Evolutionary conservation across 2,113 vertebrate genomes (phyloP).

Genomic region (Ameiurus melas): DNA sequence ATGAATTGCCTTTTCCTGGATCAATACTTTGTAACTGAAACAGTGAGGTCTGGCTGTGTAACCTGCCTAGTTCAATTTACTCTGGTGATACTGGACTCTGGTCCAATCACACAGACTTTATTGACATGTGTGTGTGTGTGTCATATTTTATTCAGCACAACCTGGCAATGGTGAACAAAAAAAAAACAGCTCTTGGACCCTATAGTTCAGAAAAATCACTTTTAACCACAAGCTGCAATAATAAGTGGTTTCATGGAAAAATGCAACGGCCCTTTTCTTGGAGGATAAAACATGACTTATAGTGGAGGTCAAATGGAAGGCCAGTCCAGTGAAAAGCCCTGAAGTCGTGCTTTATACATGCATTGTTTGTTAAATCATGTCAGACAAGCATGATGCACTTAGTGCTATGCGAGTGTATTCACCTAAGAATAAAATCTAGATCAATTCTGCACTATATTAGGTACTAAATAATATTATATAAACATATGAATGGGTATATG

Average conservation of each 20-base stretch:
- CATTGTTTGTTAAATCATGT: conserved; percentile 50
- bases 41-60: neutral
- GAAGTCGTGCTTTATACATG: conserved; percentile 55
- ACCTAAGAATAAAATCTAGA: neutral
- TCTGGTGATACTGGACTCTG: neutral
- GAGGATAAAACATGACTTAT: neutral
- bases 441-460: neutral
- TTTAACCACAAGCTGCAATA: neutral
- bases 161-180: neutral
- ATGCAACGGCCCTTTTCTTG: neutral
- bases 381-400: conserved; percentile 36
- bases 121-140: neutral
- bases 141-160: conserved; percentile 1
- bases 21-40: neutral
- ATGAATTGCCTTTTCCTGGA: neutral
- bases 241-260: neutral
- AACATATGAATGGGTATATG: neutral
- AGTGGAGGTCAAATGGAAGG: conserved; percentile 44
- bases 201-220: neutral
- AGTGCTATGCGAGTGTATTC: neutral
- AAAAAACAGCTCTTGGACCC: neutral
- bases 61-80: neutral
- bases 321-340: conserved; percentile 43
- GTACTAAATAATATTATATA: neutral
- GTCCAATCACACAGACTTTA: neutral